phyloP scores from a whole-genome alignment of 2,888 invertebrate genomes.

The Drosophila hamatofila region DNA sequence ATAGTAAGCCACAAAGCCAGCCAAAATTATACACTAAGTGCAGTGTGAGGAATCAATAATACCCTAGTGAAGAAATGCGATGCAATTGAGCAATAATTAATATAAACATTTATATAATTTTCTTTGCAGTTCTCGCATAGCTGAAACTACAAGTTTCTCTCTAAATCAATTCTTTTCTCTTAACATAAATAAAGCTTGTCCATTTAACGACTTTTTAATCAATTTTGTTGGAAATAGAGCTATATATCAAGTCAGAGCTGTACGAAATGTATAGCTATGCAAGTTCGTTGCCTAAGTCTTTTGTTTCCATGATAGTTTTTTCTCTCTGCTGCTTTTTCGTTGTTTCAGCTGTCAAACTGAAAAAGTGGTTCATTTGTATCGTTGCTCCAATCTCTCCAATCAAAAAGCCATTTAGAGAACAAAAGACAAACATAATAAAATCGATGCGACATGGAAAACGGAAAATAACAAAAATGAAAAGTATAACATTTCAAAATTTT shows the following conservation, averaged over 20 bases:
- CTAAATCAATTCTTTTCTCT: background rate
- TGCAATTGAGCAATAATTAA: background rate
- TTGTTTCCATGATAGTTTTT: slow-evolving; percentile 40
- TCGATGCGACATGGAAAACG: slow-evolving; percentile 60
- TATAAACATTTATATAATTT: background rate
- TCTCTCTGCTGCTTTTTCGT: slow-evolving; percentile 19
- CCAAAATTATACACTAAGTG: slow-evolving; percentile 24
- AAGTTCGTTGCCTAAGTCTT: slow-evolving; percentile 74
- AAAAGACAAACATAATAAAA: slow-evolving; percentile 56
- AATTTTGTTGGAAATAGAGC: background rate
- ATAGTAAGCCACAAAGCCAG: slow-evolving; percentile 47
- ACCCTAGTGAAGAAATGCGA: slow-evolving; percentile 10
- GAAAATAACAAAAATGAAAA: slow-evolving; percentile 44
- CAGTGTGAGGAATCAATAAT: slow-evolving; percentile 12
- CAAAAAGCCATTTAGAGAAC: slow-evolving; percentile 78
- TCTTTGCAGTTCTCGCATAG: background rate
- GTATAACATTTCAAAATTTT: slow-evolving; percentile 82
- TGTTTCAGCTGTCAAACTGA: slow-evolving; percentile 67
- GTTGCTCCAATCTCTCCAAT: slow-evolving; percentile 74
- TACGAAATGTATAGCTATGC: slow-evolving; percentile 28
- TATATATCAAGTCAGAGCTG: slow-evolving; percentile 11
- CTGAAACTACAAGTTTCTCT: background rate
- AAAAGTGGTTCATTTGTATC: slow-evolving; percentile 77
- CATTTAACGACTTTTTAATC: slow-evolving; percentile 5
- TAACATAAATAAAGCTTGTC: background rate